Evolutionary conservation across 2,797 vertebrate species (phyloP), one percentile per base, ranked within the genome.

Genomic region (Sebastes matsubarae): DNA sequence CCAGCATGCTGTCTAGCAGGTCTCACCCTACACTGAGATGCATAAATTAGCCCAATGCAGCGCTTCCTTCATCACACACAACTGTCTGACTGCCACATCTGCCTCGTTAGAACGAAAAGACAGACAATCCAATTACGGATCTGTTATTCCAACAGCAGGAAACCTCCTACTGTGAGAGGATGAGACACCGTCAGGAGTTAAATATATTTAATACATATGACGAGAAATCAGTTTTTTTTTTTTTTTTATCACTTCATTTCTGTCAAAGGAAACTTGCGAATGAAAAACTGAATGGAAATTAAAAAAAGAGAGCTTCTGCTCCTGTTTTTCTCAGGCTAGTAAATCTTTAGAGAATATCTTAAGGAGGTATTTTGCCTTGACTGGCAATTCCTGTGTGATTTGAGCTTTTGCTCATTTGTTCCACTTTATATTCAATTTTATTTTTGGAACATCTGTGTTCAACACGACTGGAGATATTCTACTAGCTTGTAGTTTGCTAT

Each of bases 41-140:
- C 86, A 91, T 91, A 89, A 87, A 93, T 94, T 90, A 93, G 68
- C 64, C 57, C 42, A 69, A 54, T 24, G 38, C 71, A 63, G 68
- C 11, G 7, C 72, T 77, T 63, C 67, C 58, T 58, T 67, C 72
- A 68, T 86, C 68, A 65, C 72, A 80, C 63, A 66, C 38, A 65
- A 72, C 59, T 57, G 79, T 88, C 78, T 78, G 76, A 79, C 77
- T 82, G 77, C 83, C 75, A 58, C 78, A 79, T 88, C 74, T 77
- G 89, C 71, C 82, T 91, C 24, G 69, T 92, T 88, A 80, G 75
- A 84, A 77, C 46, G 61, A 81, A 78, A 77, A 84, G 64, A 89
- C 84, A 71, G 85, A 86, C 84, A 73, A 18, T 81, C 76, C 89
- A 77, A 88, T 93, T 90, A 89, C 77, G 73, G 74, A 78, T 38